Base-by-base conservation (phyloP, 2,797 vertebrate species). In the Manis crassicaudata region DNA sequence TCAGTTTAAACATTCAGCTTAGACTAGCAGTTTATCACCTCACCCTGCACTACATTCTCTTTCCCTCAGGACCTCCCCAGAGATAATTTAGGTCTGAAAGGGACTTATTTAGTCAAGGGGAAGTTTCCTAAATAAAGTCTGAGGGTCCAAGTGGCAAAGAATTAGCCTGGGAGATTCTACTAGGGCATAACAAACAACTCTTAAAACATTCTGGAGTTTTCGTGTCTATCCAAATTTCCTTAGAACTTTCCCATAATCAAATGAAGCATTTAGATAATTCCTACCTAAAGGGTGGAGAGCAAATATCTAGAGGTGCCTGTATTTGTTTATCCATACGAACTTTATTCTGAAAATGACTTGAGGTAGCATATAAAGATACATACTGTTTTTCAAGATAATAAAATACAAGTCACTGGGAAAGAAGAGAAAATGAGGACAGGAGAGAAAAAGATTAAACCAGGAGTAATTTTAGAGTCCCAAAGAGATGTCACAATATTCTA, bases 291-390 rank as follows among this genome's bases (percentile, higher is more conserved):
- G 40, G 17, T 81, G 50, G 81, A 82, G 60, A 90, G 23, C 14
- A 86, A 13, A 72, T 84, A 46, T 91, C 52, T 35, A 52, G 52
- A 46, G 27, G 9, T 72, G 5, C 62, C 63, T 76, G 5, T 88
- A 46, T 86, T 82, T 77, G 5, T 70, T 76, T 88, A 40, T 79
- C 21, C 82, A 10, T 58, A 52, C 8, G 20, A 32, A 68, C 3
- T 94, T 80, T 23, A 29, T 93, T 58, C 25, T 84, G 46, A 93
- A 95, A 95, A 81, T 93, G n/a, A 85, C 40, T 79, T 91, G 54
- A 46, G 25, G 56, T 67, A 68, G 23, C 54, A 20, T 91, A 63
- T 90, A 68, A 89, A 94, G n/a, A 72, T 80, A 35, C 21, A 50
- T 70, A 54, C 35, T 82, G 23, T 79, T 93, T 93, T 81, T 77